These are phyloP conservation scores for Chiridota heheva DNA, from an alignment of 35 echinoderm and acorn worm species.

Conservation along the genomic window DNA sequence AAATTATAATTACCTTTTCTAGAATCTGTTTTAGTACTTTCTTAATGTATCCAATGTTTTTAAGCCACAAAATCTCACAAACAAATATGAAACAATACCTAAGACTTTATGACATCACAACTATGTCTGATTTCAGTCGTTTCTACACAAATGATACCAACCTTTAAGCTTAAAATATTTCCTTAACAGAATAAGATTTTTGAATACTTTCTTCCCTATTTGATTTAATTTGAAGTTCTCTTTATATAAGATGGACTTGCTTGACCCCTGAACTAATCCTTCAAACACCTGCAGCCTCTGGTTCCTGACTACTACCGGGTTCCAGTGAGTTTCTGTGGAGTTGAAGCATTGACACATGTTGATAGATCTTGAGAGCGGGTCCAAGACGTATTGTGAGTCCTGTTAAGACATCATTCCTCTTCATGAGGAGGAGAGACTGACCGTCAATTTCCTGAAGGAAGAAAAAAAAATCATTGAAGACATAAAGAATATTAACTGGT, in stretches of 20 bases:
- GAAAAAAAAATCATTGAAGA: background rate
- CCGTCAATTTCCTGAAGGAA: slow-evolving; percentile 92
- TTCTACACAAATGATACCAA: too few species aligned
- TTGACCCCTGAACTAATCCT: background rate
- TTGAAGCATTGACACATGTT: slow-evolving; percentile 77
- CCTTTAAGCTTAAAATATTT: too few species aligned
- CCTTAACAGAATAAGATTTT: too few species aligned
- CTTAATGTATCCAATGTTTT: too few species aligned
- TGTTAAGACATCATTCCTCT: slow-evolving; percentile 82
- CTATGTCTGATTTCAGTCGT: too few species aligned
- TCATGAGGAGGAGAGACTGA: slow-evolving; percentile 84
- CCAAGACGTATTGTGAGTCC: slow-evolving; percentile 91
- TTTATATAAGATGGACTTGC: background rate
- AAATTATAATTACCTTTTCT: too few species aligned
- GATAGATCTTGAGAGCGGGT: slow-evolving; percentile 94
- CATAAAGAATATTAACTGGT: background rate
- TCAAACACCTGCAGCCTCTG: slow-evolving; percentile 2
- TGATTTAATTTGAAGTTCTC: background rate
- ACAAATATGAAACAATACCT: too few species aligned
- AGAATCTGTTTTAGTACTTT: too few species aligned
- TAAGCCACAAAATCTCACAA: too few species aligned
- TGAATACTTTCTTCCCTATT: background rate
- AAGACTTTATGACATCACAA: too few species aligned
- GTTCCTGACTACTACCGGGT: background rate
- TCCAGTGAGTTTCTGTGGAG: slow-evolving; percentile 42